These are phyloP conservation scores for Carpatolechia fugitivella DNA, from an alignment of 2,888 invertebrate species.

Conservation along the genomic window DNA sequence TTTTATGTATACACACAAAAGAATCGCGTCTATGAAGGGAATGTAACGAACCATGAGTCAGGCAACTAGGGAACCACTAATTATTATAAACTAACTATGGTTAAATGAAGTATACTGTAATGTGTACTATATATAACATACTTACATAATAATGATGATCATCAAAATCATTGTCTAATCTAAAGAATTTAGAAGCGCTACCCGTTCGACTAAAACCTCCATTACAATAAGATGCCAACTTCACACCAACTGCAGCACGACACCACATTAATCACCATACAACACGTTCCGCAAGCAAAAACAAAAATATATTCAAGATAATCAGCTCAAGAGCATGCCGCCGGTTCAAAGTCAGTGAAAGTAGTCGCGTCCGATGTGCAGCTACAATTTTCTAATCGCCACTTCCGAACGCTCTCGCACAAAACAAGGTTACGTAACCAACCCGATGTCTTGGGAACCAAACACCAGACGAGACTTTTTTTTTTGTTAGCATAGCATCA, in stretches of 20 bases:
- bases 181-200: neutral
- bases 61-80: too few species aligned
- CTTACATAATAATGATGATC: too few species aligned
- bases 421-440: constrained; percentile 11
- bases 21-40: too few species aligned
- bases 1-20: neutral
- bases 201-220: neutral
- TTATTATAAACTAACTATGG: too few species aligned
- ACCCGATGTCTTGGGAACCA: constrained; percentile 4
- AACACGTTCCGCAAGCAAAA: neutral
- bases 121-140: too few species aligned
- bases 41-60: too few species aligned
- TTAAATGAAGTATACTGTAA: too few species aligned
- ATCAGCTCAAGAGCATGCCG: constrained; percentile 23
- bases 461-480: neutral
- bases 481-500: neutral
- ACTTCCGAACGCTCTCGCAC: constrained; percentile 17
- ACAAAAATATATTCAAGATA: constrained; percentile 4
- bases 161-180: too few species aligned
- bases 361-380: constrained; percentile 48
- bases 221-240: neutral
- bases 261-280: neutral
- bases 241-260: neutral
- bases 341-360: constrained; percentile 62
- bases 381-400: constrained; percentile 56